Conservation (phyloP, 1,140 invertebrate species). For the Cotesia typhae region DNA sequence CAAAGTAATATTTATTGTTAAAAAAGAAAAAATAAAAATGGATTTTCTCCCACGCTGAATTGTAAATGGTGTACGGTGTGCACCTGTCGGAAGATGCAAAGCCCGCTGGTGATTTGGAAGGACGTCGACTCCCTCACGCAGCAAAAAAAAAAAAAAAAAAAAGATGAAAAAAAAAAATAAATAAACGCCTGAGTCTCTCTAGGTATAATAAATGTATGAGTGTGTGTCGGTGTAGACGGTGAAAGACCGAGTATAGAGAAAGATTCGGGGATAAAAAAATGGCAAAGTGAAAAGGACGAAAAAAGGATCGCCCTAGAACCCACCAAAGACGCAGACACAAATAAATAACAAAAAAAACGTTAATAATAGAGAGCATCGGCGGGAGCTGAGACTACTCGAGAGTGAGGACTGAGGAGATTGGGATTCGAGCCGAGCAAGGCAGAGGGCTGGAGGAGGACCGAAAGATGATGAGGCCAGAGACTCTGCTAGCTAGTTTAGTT, state of each 20-base stretch:
- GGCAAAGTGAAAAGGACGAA: constrained; percentile 2
- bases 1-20: neutral
- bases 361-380: constrained; percentile 61
- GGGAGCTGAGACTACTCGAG: constrained; percentile 19
- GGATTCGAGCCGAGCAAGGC: no score
- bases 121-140: constrained; percentile 26
- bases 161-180: no score
- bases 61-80: constrained; percentile 18
- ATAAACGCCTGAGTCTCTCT: no score
- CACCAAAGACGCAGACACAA: constrained; percentile 58
- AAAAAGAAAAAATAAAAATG: neutral
- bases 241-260: neutral
- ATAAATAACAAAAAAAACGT: constrained; percentile 64
- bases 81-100: constrained; percentile 32
- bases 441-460: constrained; percentile 37
- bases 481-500: constrained; percentile 9
- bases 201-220: no score
- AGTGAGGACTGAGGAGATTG: no score
- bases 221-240: no score
- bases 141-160: no score
- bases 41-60: constrained; percentile 17
- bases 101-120: constrained; percentile 3
- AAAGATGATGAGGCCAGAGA: constrained; percentile 41
- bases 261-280: neutral
- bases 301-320: constrained; percentile 3